These are phyloP conservation scores for Leptopilina syphax DNA, from an alignment of 2,888 invertebrate genomes.

Conservation along the genomic window DNA sequence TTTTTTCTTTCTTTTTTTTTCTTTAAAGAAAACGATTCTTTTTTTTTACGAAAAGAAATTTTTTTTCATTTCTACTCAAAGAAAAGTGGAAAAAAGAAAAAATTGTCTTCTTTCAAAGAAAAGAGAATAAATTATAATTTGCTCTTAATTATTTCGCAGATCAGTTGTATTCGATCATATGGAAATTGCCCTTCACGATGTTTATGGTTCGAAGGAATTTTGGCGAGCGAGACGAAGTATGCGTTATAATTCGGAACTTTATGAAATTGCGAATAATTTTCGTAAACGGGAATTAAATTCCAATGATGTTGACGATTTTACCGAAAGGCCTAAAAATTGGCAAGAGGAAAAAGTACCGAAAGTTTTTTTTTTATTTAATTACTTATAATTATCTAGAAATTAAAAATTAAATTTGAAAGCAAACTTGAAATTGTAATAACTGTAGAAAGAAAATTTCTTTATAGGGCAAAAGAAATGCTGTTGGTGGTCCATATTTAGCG, in stretches of 20 bases:
- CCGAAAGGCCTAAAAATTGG: conserved; percentile 82
- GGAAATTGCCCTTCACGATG: conserved; percentile 91
- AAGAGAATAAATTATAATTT: background rate
- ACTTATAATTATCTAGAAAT: no score
- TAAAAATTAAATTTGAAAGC: no score
- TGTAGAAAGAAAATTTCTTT: conserved; percentile 46
- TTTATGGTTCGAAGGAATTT: conserved; percentile 89
- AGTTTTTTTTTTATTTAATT: background rate
- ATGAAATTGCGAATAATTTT: conserved; percentile 84
- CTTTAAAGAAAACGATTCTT: no score
- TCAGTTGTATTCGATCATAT: conserved; percentile 85
- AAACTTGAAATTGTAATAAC: no score
- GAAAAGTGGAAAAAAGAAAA: no score
- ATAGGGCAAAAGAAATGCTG: conserved; percentile 78
- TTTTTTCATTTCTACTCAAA: no score
- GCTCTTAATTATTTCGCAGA: conserved; percentile 38
- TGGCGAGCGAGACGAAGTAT: conserved; percentile 91
- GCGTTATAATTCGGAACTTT: conserved; percentile 86
- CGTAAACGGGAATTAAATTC: conserved; percentile 82
- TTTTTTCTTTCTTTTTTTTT: no score
- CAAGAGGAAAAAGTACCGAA: conserved; percentile 78
- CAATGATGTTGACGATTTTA: conserved; percentile 80
- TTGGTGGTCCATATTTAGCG: conserved; percentile 86
- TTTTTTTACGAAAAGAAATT: no score
- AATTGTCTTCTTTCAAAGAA: no score